Percentiles rank a stretch among this genome's conserved stretches.
These are phyloP conservation scores for Hyla sarda DNA, from an alignment of 2,113 vertebrate genomes.

Conservation along the genomic window DNA sequence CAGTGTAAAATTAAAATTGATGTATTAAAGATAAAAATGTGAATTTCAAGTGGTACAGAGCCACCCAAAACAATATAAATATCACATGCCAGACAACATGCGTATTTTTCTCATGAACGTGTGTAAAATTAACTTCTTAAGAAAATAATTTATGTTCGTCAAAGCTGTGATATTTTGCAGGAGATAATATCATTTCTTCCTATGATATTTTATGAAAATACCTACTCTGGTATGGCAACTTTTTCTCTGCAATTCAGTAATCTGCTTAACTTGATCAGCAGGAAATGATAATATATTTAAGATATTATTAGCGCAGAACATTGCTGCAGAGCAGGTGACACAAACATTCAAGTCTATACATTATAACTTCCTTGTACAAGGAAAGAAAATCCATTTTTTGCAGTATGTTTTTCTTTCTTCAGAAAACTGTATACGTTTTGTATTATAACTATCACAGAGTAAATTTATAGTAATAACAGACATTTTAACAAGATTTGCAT, in stretches of 20 bases:
- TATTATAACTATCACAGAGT: neutral
- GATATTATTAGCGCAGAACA: neutral
- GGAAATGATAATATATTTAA: constrained; percentile 20
- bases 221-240: neutral
- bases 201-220: neutral
- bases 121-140: neutral
- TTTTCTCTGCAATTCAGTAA: neutral
- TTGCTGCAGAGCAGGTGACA: neutral
- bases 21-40: too few relatives aligned
- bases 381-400: neutral
- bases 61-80: too few relatives aligned
- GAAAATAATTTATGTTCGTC: neutral
- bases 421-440: neutral
- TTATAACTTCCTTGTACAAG: neutral
- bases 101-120: neutral
- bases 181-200: neutral
- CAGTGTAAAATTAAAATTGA: too few relatives aligned
- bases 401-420: neutral
- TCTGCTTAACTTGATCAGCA: neutral
- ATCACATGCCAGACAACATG: neutral
- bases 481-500: neutral
- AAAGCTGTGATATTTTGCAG: neutral
- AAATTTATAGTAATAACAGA: neutral
- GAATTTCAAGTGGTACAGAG: too few relatives aligned
- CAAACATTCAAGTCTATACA: neutral